phyloP scores from a whole-genome alignment of 2,888 invertebrate genomes.

The Nineta flava region DNA sequence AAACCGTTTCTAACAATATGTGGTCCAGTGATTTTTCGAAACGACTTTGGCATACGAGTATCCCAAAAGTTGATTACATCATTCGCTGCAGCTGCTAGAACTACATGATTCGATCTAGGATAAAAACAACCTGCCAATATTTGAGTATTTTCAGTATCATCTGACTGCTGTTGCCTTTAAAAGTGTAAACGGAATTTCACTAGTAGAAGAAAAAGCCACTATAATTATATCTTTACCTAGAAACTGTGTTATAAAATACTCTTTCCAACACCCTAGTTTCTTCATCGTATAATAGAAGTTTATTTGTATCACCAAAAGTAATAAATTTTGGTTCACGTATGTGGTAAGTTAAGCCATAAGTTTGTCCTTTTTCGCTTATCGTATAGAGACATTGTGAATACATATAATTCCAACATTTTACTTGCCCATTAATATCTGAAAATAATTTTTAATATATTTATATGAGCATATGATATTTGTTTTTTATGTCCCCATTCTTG shows the following conservation, averaged over 20 bases:
- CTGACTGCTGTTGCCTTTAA: too few relatives aligned
- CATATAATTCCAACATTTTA: slow-evolving; percentile 54
- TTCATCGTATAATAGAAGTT: slow-evolving; percentile 49
- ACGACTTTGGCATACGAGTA: slow-evolving; percentile 41
- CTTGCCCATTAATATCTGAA: slow-evolving; percentile 43
- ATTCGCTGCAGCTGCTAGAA: slow-evolving; percentile 54
- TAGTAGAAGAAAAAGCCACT: too few relatives aligned
- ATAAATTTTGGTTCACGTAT: slow-evolving; percentile 37
- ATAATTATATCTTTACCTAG: too few relatives aligned
- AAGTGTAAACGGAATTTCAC: too few relatives aligned
- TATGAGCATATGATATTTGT: too few relatives aligned
- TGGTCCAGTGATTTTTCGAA: slow-evolving; percentile 38
- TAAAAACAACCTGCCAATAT: slow-evolving; percentile 49
- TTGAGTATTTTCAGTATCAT: slow-evolving; percentile 40
- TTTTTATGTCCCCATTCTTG: too few relatives aligned
- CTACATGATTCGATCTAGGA: slow-evolving; percentile 44
- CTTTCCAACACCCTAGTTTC: slow-evolving; percentile 25
- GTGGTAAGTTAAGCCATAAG: slow-evolving; percentile 44
- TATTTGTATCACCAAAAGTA: slow-evolving; percentile 47
- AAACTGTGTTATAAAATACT: too few relatives aligned
- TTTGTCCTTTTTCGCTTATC: slow-evolving; percentile 47
- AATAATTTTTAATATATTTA: too few relatives aligned
- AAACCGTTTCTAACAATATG: slow-evolving; percentile 52
- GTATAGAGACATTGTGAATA: slow-evolving; percentile 45
- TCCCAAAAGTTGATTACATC: slow-evolving; percentile 52